These are phyloP conservation scores for Eilema sororculum DNA, from an alignment of 2,888 invertebrate genomes.

Conservation along the genomic window DNA sequence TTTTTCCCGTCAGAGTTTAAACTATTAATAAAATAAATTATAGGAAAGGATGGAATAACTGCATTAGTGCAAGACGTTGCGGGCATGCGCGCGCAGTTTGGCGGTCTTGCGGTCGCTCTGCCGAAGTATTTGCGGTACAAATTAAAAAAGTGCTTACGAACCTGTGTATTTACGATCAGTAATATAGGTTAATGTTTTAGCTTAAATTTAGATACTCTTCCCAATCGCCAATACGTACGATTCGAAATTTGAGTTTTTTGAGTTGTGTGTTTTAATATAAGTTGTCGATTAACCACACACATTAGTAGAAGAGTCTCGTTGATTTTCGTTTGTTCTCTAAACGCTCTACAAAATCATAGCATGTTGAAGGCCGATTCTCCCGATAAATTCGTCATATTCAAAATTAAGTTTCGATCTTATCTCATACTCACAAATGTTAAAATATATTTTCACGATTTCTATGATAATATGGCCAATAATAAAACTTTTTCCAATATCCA, in stretches of 20 bases:
- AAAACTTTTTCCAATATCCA: no score
- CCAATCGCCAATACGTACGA: background rate
- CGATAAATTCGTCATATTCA: no score
- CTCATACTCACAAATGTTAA: no score
- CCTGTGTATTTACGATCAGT: background rate
- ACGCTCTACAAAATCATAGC: no score
- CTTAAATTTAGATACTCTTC: background rate
- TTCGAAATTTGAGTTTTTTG: background rate
- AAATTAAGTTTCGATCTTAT: no score
- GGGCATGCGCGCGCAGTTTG: slow-evolving; percentile 53
- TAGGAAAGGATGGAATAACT: slow-evolving; percentile 37
- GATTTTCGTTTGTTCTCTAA: no score
- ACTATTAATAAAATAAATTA: no score
- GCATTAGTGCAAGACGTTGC: slow-evolving; percentile 59
- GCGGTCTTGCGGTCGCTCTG: slow-evolving; percentile 22
- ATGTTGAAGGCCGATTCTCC: no score
- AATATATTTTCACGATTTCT: no score
- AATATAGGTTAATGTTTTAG: background rate
- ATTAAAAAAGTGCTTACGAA: background rate
- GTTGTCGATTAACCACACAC: no score
- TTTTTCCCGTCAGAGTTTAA: background rate
- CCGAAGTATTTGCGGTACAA: slow-evolving; percentile 39
- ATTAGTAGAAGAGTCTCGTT: no score
- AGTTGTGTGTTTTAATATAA: background rate
- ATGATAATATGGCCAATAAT: no score